Percentiles rank a stretch among this genome's conserved stretches.
Evolutionary conservation across 2,888 invertebrate species (phyloP).

Genomic region (Heliconius erato): DNA sequence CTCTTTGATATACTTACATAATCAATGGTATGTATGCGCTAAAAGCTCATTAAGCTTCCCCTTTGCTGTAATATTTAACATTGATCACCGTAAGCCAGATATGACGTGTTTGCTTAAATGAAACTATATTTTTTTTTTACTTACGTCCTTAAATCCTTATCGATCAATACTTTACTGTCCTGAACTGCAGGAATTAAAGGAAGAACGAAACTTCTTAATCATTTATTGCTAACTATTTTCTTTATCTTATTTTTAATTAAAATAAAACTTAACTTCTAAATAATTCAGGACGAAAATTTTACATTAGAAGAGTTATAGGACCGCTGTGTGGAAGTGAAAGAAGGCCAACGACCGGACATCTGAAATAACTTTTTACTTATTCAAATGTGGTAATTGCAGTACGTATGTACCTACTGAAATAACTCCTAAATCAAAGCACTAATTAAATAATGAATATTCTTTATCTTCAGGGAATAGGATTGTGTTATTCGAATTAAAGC

Average conservation of each 20-base stretch:
- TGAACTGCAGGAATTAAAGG: neutral
- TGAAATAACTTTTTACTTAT: constrained; percentile 27
- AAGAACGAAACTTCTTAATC: neutral
- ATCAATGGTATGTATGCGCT: constrained; percentile 11
- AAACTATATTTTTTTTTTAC: neutral
- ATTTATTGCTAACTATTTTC: neutral
- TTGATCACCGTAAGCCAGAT: neutral
- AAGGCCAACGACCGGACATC: constrained; percentile 22
- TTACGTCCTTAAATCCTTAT: neutral
- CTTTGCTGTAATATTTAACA: neutral
- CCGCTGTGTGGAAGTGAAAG: neutral
- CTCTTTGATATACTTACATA: neutral
- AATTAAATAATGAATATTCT: no score
- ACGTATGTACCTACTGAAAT: neutral
- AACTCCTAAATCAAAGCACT: neutral
- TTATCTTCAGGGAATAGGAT: no score
- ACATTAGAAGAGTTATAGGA: neutral
- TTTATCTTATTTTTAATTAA: no score
- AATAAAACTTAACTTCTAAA: neutral
- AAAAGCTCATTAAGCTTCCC: constrained; percentile 7
- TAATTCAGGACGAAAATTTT: neutral
- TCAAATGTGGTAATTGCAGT: neutral
- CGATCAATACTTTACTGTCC: neutral
- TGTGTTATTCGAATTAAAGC: neutral
- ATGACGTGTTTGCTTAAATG: neutral